Evolutionary conservation across 92 coral and sea anemone genomes (phyloP).

Genomic region (Porites divaricata): DNA sequence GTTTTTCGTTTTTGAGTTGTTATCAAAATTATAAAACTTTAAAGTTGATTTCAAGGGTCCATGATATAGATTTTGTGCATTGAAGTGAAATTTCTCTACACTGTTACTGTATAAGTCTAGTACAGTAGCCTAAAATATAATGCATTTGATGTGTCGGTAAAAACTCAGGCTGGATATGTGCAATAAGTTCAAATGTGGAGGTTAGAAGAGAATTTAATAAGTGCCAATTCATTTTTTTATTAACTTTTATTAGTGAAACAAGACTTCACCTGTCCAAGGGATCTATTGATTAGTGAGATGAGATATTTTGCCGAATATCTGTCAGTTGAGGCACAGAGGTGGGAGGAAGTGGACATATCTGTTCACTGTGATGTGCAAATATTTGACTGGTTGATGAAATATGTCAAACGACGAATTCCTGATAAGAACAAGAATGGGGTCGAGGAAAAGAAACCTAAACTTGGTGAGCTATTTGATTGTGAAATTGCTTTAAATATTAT

Average conservation of each 20-base stretch:
- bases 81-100: no score
- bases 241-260: slow-evolving; percentile 72
- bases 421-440: slow-evolving; percentile 58
- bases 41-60: background rate
- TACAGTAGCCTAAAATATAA: no score
- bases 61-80: no score
- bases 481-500: no score
- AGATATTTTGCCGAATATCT: slow-evolving; percentile 95
- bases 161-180: no score
- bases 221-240: no score
- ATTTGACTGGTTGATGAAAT: slow-evolving; percentile 99
- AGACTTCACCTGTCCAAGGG: slow-evolving; percentile 96
- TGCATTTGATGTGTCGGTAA: no score
- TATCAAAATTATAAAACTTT: no score
- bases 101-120: no score
- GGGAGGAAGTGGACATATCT: slow-evolving; percentile 99
- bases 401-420: slow-evolving; percentile 81
- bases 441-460: slow-evolving; percentile 77
- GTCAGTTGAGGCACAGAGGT: slow-evolving; percentile 92
- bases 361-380: slow-evolving; percentile 99
- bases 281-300: slow-evolving; percentile 93
- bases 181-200: no score
- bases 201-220: no score
- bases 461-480: slow-evolving; percentile 61
- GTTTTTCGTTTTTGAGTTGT: background rate